A percentile compares a stretch with the other conserved stretches of the same genome.
These are phyloP conservation scores for Leptocoma aspasia DNA, from an alignment of 2,113 vertebrate species.

Conservation along the genomic window DNA sequence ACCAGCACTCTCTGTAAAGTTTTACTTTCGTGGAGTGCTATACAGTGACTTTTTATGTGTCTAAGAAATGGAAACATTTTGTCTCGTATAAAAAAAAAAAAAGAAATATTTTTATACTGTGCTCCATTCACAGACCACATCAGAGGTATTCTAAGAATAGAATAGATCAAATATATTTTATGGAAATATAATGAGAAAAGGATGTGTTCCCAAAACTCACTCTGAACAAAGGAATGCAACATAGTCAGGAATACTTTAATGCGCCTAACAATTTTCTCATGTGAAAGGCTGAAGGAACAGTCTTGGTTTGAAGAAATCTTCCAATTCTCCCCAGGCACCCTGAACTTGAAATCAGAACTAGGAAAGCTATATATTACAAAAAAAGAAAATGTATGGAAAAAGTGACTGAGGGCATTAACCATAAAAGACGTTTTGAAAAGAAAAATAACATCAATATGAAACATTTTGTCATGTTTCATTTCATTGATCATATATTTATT, in stretches of 20 bases:
- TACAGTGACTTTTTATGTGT: slow-evolving; percentile 73
- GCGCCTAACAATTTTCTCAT: slow-evolving; percentile 89
- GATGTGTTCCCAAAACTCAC: slow-evolving; percentile 93
- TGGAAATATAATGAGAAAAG: slow-evolving; percentile 97
- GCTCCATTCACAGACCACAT: slow-evolving; percentile 88
- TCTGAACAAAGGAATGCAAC: slow-evolving; percentile 86
- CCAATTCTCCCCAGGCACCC: slow-evolving; percentile 77
- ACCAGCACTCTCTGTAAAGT: slow-evolving; percentile 62
- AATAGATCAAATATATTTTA: slow-evolving; percentile 92
- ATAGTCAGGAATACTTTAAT: slow-evolving; percentile 83
- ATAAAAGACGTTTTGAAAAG: slow-evolving; percentile 72
- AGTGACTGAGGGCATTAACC: slow-evolving; percentile 70
- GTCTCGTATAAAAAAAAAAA: slow-evolving; percentile 75
- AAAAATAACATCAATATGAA: slow-evolving; percentile 76
- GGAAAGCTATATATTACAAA: slow-evolving; percentile 75
- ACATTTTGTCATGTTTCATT: slow-evolving; percentile 79
- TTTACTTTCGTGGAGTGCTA: slow-evolving; percentile 76
- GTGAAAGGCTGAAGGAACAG: slow-evolving; percentile 85
- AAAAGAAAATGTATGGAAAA: slow-evolving; percentile 74
- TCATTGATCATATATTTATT: slow-evolving; percentile 79
- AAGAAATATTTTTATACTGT: slow-evolving; percentile 79
- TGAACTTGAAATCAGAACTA: slow-evolving; percentile 78
- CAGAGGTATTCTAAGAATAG: slow-evolving; percentile 95
- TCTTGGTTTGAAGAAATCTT: slow-evolving; percentile 76
- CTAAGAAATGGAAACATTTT: slow-evolving; percentile 86